Evolutionary conservation across 2,888 invertebrate genomes (phyloP).

Genomic region (Litoditis marina): DNA sequence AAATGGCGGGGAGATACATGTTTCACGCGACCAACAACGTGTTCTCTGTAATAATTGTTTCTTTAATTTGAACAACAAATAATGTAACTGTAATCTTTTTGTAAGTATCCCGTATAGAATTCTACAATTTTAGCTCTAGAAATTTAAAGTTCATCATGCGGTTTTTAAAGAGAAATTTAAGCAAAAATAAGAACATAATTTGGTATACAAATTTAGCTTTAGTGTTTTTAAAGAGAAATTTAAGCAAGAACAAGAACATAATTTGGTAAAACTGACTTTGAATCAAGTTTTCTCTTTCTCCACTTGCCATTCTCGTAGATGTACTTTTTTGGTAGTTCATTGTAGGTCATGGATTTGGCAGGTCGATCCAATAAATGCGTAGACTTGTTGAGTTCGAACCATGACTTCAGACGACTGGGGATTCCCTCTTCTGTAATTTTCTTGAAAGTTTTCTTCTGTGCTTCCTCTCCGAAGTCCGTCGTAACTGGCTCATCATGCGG

Average conservation of each 20-base stretch:
- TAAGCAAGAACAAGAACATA: too few relatives aligned
- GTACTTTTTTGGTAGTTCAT: conserved; percentile 3
- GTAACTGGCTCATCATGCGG: conserved; percentile 9
- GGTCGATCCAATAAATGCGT: neutral
- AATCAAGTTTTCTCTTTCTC: neutral
- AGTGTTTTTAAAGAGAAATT: too few relatives aligned
- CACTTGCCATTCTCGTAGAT: neutral
- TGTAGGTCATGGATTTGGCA: neutral
- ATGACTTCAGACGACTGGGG: conserved; percentile 11
- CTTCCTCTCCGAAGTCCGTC: conserved; percentile 3
- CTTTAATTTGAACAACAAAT: too few relatives aligned
- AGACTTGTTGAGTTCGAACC: conserved; percentile 19
- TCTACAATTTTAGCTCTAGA: too few relatives aligned
- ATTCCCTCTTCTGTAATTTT: too few relatives aligned
- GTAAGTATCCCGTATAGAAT: too few relatives aligned
- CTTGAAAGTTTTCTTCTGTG: neutral
- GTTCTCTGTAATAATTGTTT: neutral
- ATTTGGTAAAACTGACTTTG: too few relatives aligned
- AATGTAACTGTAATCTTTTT: too few relatives aligned
- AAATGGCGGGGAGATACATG: conserved; percentile 14
- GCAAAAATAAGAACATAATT: too few relatives aligned
- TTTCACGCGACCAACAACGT: conserved; percentile 4
- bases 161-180: too few relatives aligned
- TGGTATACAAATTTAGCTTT: too few relatives aligned
- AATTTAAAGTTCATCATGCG: too few relatives aligned